Evolutionary conservation across 1,140 invertebrate genomes (phyloP).

Genomic region (Drosophila bocki): DNA sequence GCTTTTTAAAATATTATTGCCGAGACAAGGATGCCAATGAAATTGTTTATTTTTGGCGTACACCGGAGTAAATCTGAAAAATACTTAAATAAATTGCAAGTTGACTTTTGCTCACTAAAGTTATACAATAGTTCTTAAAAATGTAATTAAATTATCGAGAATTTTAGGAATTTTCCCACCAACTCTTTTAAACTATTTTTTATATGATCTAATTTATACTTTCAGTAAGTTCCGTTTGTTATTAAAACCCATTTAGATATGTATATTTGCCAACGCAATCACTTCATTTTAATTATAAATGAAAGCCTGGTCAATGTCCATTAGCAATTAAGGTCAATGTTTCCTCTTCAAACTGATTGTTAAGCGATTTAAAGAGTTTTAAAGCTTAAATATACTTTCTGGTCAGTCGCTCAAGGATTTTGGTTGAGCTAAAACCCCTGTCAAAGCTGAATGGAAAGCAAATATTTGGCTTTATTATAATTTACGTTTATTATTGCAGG

Average conservation of each 20-base stretch:
- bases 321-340: slow-evolving; percentile 8
- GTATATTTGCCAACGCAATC: not conserved
- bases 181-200: not conserved
- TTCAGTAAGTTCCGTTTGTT: not conserved
- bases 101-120: not conserved
- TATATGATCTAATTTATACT: not conserved
- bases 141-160: not conserved
- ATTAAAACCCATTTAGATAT: not conserved
- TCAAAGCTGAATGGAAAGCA: slow-evolving; percentile 44
- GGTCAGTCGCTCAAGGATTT: slow-evolving; percentile 13
- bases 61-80: not conserved
- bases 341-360: not conserved
- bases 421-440: slow-evolving; percentile 14
- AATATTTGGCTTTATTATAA: slow-evolving; percentile 65
- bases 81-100: not conserved
- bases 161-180: not conserved
- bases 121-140: not conserved
- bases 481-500: slow-evolving; percentile 61
- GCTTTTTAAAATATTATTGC: slow-evolving; percentile 38
- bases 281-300: slow-evolving; percentile 24
- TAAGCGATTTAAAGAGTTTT: slow-evolving; percentile 19
- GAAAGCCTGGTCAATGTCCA: slow-evolving; percentile 15
- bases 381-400: slow-evolving; percentile 6
- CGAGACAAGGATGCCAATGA: slow-evolving; percentile 6
- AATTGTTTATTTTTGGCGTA: slow-evolving; percentile 1